Conservation (phyloP, 2,113 vertebrate species). For the Grallaria varia region DNA sequence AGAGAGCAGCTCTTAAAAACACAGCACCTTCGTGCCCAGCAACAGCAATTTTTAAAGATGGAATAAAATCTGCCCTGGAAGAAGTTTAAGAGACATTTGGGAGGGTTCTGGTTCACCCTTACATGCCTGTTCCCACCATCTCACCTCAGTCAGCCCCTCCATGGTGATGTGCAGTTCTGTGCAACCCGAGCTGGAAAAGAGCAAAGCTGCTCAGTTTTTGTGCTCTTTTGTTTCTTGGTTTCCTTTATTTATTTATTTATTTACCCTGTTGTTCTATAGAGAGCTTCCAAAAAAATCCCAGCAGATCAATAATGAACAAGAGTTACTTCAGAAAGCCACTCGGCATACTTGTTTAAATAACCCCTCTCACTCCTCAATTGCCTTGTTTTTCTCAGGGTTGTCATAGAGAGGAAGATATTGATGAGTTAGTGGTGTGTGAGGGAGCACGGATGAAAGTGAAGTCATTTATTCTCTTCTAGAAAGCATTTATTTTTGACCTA, state of each 20-base stretch:
- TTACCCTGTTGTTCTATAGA: neutral
- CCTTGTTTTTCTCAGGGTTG: constrained; percentile 28
- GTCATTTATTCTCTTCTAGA: neutral
- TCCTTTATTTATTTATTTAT: no score
- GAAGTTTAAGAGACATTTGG: neutral
- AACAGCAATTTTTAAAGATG: neutral
- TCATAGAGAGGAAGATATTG: constrained; percentile 22
- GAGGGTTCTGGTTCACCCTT: neutral
- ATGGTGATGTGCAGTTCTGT: neutral
- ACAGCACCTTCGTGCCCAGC: neutral
- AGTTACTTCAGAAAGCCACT: neutral
- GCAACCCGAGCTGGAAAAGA: neutral
- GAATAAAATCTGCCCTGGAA: neutral
- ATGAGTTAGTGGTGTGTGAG: neutral
- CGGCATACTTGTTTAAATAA: neutral
- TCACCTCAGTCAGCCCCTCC: neutral
- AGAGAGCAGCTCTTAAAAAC: neutral
- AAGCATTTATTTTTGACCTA: constrained; percentile 1
- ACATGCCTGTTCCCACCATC: neutral
- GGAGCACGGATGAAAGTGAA: neutral
- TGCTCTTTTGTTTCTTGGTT: neutral
- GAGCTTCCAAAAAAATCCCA: neutral
- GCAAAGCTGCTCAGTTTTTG: neutral
- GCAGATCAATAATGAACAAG: neutral
- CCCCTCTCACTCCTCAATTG: neutral